Conservation (phyloP, 2,113 vertebrate species). For the Diadophis punctatus region DNA sequence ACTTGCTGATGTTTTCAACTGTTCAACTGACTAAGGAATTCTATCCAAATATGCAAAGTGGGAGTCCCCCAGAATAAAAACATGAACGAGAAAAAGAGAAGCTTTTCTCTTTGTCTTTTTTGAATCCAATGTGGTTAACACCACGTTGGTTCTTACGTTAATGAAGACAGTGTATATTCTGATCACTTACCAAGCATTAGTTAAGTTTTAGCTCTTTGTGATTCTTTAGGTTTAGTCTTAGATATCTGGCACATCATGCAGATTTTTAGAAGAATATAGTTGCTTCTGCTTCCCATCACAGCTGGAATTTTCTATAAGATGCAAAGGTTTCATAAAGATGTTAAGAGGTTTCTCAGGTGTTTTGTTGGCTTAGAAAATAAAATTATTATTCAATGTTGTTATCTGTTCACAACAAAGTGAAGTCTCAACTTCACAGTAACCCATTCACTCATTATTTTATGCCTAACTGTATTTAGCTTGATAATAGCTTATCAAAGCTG, state of each 20-base stretch:
- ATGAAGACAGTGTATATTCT: not conserved
- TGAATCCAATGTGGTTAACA: not conserved
- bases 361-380: not conserved
- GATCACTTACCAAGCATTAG: not conserved
- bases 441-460: not conserved
- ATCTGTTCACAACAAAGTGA: not conserved
- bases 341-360: not conserved
- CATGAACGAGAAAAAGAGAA: not conserved
- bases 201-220: not conserved
- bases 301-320: not conserved
- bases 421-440: not conserved
- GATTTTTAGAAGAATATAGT: not conserved
- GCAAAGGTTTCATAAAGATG: not conserved
- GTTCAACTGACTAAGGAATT: not conserved
- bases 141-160: not conserved
- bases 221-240: not conserved
- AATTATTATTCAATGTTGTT: not conserved
- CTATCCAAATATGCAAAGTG: not conserved
- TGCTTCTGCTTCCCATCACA: not conserved
- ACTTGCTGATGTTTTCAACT: not conserved
- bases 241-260: not conserved
- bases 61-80: not conserved
- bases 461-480: not conserved
- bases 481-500: not conserved
- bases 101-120: not conserved